phyloP scores from a whole-genome alignment of 2,888 invertebrate genomes.

The Leucoptera coffeella region DNA sequence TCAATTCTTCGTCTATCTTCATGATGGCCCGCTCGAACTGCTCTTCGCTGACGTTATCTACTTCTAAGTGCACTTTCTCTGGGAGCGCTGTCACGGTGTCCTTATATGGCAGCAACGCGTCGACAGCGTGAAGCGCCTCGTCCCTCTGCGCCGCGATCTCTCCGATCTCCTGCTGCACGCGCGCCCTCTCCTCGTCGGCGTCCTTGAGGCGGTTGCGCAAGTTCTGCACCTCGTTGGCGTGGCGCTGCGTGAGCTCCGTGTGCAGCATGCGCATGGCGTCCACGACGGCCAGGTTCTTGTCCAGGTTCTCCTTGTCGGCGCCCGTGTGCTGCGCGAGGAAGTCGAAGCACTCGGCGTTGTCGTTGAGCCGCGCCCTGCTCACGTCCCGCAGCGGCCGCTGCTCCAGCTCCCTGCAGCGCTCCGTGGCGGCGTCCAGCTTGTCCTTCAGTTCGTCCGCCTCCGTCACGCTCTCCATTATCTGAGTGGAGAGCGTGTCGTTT shows the following conservation, averaged over 20 bases:
- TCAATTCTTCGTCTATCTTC: too few relatives aligned
- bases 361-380: slow-evolving; percentile 21
- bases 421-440: slow-evolving; percentile 18
- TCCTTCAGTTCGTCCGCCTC: slow-evolving; percentile 43
- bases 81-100: too few relatives aligned
- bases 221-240: slow-evolving; percentile 28
- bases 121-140: too few relatives aligned
- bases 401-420: slow-evolving; percentile 7
- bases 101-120: too few relatives aligned
- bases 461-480: slow-evolving; percentile 51
- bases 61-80: too few relatives aligned
- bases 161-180: too few relatives aligned
- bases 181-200: too few relatives aligned
- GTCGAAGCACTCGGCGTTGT: slow-evolving; percentile 27
- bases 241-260: slow-evolving; percentile 17
- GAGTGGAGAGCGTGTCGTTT: slow-evolving; percentile 41
- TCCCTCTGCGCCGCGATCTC: too few relatives aligned
- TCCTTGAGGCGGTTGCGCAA: slow-evolving; percentile 24
- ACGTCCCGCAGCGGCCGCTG: slow-evolving; percentile 25
- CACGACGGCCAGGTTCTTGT: slow-evolving; percentile 18
- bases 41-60: too few relatives aligned
- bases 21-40: too few relatives aligned
- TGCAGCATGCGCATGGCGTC: slow-evolving; percentile 33
- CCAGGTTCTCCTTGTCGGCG: slow-evolving; percentile 13
- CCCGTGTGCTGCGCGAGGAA: slow-evolving; percentile 24